Evolutionary conservation across 1,140 invertebrate species (phyloP).

Genomic region (Glossosoma conforme): DNA sequence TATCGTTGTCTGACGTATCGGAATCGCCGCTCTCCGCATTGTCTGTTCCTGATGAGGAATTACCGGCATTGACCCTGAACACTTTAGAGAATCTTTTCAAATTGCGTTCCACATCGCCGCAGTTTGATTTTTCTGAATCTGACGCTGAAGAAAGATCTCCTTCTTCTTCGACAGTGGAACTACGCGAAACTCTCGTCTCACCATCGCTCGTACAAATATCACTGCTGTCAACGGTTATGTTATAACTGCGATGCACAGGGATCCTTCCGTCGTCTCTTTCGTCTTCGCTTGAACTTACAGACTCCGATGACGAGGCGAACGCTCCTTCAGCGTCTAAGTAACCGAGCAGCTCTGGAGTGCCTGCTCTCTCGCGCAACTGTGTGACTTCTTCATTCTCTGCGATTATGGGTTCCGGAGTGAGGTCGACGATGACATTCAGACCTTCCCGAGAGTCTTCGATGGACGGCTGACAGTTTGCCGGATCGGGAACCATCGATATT

Average conservation of each 20-base stretch:
- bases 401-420: slow-evolving; percentile 30
- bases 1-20: slow-evolving; percentile 52
- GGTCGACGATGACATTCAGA: too few relatives aligned
- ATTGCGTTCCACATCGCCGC: slow-evolving; percentile 56
- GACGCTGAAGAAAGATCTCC: slow-evolving; percentile 50
- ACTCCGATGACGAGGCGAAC: slow-evolving; percentile 50
- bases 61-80: slow-evolving; percentile 67
- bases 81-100: slow-evolving; percentile 63
- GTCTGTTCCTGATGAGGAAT: slow-evolving; percentile 59
- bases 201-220: slow-evolving; percentile 17
- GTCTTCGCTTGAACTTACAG: slow-evolving; percentile 49
- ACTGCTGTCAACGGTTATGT: slow-evolving; percentile 12
- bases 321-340: slow-evolving; percentile 54
- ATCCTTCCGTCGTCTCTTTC: slow-evolving; percentile 41
- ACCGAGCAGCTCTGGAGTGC: slow-evolving; percentile 36
- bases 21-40: slow-evolving; percentile 48
- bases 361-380: slow-evolving; percentile 37
- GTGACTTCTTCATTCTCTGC: slow-evolving; percentile 23
- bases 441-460: slow-evolving; percentile 44
- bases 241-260: too few relatives aligned
- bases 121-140: slow-evolving; percentile 59
- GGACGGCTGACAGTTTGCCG: slow-evolving; percentile 37
- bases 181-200: slow-evolving; percentile 7
- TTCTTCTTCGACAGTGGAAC: slow-evolving; percentile 38
- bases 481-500: slow-evolving; percentile 28